Conservation (phyloP, 2,113 vertebrate species). For the Ardeotis arabs region DNA sequence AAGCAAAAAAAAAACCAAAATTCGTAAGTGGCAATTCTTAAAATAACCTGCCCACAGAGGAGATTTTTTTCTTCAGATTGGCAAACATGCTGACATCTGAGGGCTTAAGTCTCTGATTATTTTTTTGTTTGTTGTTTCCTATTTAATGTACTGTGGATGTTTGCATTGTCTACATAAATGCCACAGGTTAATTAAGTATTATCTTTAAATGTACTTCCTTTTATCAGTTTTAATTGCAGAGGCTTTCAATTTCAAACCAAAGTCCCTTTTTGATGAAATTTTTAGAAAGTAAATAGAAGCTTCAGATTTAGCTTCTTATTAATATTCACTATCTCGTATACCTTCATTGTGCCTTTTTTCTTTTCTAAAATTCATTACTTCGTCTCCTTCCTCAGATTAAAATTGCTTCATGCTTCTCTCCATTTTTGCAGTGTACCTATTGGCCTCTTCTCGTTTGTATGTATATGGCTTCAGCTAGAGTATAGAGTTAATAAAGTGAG, state of each 20-base stretch:
- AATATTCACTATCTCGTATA: background rate
- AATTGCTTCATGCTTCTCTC: background rate
- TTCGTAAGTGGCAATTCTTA: background rate
- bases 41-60: background rate
- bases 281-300: conserved; percentile 37
- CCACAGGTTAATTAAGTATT: conserved; percentile 39
- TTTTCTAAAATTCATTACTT: conserved; percentile 3
- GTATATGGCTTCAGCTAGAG: background rate
- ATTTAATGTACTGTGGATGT: background rate
- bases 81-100: background rate
- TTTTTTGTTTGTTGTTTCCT: conserved; percentile 30
- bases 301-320: conserved; percentile 14
- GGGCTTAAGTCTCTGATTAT: conserved; percentile 11
- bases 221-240: conserved; percentile 37
- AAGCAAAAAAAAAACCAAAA: background rate
- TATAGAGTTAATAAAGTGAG: background rate
- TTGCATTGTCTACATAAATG: background rate
- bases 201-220: conserved; percentile 45
- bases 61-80: background rate
- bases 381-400: background rate
- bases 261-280: conserved; percentile 21
- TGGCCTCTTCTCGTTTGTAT: background rate
- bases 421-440: background rate
- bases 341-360: background rate
- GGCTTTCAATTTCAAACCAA: conserved; percentile 26